Evolutionary conservation across 2,113 vertebrate species (phyloP), one percentile per base, ranked within the genome.

Genomic region (Anas platyrhynchos): DNA sequence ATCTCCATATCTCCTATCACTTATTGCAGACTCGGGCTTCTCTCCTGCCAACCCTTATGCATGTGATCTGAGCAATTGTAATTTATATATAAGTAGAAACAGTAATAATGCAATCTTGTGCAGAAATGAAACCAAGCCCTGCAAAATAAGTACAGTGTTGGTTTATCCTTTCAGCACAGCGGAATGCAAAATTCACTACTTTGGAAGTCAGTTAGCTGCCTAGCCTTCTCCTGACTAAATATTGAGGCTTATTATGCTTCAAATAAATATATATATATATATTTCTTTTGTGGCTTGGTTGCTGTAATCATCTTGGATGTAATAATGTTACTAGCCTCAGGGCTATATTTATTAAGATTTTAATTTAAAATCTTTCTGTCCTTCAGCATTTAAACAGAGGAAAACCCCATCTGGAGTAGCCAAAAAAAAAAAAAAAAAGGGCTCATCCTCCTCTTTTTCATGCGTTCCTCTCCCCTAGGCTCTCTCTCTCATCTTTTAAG

Each of bases 281-380:
- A 92, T 97, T 98, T 97, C 97, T 97, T 96, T 97, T 97, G 98
- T 97, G 97, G 97, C 97, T 98, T 97, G 92, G 96, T 97, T 95
- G 90, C 97, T 97, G 97, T 97, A 98, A 97, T 98, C 97, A 97
- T 97, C 96, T 97, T 97, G 95, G 95, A 97, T 98, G 97, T 98
- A 98, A 98, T 98, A 98, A 97, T 96, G 97, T 96, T 97, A 93
- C 95, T 97, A 97, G 97, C 97, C 96, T 97, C 96, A 98, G 97
- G 97, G 96, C 93, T 97, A 75, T 97, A 97, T 98, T 98, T 98
- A 98, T 97, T 97, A 98, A 97, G 97, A 96, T 98, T 98, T 96
- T 96, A 98, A 97, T 98, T 98, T 97, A 97, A 97, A 98, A 97
- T 94, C 91, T 89, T 97, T 97, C 88, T 98, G 97, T 97, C 84